Percentiles rank a stretch among this genome's conserved stretches.
These are phyloP conservation scores for Platysternon megacephalum DNA, from an alignment of 2,113 vertebrate species.

Conservation along the genomic window DNA sequence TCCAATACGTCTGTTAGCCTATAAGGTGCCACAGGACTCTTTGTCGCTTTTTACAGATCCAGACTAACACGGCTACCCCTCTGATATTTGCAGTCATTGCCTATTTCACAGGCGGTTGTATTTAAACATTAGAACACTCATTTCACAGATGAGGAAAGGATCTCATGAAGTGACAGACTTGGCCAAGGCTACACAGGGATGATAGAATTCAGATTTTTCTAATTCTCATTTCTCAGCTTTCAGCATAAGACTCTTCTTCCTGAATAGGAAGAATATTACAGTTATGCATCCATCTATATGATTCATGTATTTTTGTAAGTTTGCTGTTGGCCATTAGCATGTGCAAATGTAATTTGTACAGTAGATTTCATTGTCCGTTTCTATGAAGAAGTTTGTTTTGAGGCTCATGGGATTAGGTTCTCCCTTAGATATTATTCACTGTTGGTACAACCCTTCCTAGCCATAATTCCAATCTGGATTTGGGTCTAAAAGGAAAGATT, in stretches of 20 bases:
- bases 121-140: neutral
- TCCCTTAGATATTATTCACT: neutral
- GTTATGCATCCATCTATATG: neutral
- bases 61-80: no score
- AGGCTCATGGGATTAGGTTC: neutral
- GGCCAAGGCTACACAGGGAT: neutral
- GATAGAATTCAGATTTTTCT: neutral
- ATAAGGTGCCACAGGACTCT: no score
- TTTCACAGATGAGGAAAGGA: neutral
- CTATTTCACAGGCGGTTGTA: neutral
- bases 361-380: neutral
- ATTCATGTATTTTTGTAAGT: neutral
- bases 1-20: no score
- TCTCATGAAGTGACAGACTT: neutral
- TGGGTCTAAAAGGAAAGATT: accelerated
- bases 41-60: no score
- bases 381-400: neutral
- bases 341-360: neutral
- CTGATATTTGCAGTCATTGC: neutral
- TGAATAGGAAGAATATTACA: neutral
- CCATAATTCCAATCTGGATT: neutral
- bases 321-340: neutral
- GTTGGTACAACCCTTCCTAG: neutral
- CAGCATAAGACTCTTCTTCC: neutral
- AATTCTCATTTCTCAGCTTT: neutral